These are phyloP conservation scores for Rafetus swinhoei DNA, from an alignment of 2,113 vertebrate genomes.

Conservation along the genomic window DNA sequence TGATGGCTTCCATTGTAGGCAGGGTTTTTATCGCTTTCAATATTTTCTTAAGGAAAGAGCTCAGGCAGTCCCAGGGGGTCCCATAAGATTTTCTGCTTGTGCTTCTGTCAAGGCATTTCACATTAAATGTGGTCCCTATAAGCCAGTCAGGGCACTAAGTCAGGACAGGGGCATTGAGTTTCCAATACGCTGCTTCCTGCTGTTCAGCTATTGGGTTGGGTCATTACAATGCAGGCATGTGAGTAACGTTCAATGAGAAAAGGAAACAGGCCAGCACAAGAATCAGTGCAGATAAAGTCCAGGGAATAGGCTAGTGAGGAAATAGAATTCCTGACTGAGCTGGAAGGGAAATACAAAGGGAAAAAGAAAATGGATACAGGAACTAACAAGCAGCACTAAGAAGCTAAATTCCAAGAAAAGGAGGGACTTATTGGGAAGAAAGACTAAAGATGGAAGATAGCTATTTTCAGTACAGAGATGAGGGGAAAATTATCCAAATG, in stretches of 20 bases:
- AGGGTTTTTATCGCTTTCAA: not conserved
- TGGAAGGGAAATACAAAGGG: constrained; percentile 40
- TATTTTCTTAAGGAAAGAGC: constrained; percentile 48
- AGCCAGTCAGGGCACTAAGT: constrained; percentile 16
- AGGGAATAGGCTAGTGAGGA: constrained; percentile 11
- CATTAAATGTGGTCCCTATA: not conserved
- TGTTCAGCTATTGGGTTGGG: not conserved
- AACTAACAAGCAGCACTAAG: constrained; percentile 32
- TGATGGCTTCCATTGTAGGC: not conserved
- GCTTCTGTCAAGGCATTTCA: not conserved
- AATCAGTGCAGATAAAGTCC: constrained; percentile 24
- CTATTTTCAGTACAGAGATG: not conserved
- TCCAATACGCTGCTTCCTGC: not conserved
- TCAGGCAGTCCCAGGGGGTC: constrained; percentile 42
- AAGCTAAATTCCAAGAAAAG: constrained; percentile 37
- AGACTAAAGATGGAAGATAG: constrained; percentile 24
- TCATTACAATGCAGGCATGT: constrained; percentile 31
- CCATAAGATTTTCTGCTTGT: constrained; percentile 26
- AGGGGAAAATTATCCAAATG: constrained; percentile 10
- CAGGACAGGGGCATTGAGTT: not conserved
- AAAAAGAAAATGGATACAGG: not conserved
- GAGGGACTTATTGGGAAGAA: constrained; percentile 40
- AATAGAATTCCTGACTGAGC: not conserved
- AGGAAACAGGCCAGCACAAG: constrained; percentile 63
- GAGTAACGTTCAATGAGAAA: constrained; percentile 44